Base-by-base conservation (phyloP, 2,797 vertebrate species). In the Molossus alvarezi region DNA sequence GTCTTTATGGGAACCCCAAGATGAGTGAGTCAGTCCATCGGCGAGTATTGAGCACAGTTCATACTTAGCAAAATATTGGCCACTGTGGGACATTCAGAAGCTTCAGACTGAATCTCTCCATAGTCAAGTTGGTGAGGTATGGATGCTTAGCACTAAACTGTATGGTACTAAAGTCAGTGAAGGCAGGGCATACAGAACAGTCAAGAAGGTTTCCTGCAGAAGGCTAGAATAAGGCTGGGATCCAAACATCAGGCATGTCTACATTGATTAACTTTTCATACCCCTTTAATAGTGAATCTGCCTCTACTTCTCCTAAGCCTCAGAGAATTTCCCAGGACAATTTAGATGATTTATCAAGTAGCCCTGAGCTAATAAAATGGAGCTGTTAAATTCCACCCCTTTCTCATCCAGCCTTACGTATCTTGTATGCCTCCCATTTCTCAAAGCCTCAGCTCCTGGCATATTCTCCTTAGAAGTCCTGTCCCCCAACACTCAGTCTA, bases 321-420 rank as follows among this genome's bases (percentile, higher is more conserved):
- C 51, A 21, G 82, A 95, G 55, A 95, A 88, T 82, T 92, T 95
- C 67, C 86, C 86, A 62, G 60, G 69, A 96, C 82, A 84, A 87
- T 81, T 85, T 84, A 90, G 51, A 92, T 95, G 89, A 95, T 80
- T 79, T 82, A 90, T 73, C 13, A 29, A 82, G 65, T 73, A 89
- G 33, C 37, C 37, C 51, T 87, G 60, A 91, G 57, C 95, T 92
- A 92, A 94, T 95, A 94, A 91, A 87, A 87, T 87, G 57, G 81
- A 45, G n/a, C 55, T 90, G 72, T 95, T 95, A 95, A 86, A 75
- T 92, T 95, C 79, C 4, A 77, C 41, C 25, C 67, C 5, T 87
- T 83, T 83, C 86, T 88, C 51, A 23, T 25, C 23, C 8, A 77
- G 10, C 51, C 41, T 6, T 8, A 33, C 45, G 12, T 65, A 33